Percentiles rank a stretch among this genome's conserved stretches.
phyloP scores from a whole-genome alignment of 2,797 vertebrate genomes.

The Eleutherodactylus coqui region DNA sequence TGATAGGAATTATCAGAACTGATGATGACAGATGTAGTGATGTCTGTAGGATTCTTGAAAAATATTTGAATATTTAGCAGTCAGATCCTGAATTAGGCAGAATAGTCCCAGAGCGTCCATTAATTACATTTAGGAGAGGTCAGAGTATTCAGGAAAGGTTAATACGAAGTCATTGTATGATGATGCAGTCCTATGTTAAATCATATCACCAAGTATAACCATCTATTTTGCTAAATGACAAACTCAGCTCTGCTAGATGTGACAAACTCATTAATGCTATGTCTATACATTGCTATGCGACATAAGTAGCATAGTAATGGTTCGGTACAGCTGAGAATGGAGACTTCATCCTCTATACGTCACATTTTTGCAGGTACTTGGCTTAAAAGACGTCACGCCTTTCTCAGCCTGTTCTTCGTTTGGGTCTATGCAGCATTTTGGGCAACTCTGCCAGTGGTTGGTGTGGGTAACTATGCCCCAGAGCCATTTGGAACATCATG shows the following conservation, averaged over 20 bases:
- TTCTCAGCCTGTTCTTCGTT: constrained; percentile 83
- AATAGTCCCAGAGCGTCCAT: too few relatives aligned
- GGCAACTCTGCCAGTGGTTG: constrained; percentile 92
- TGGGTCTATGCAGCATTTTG: constrained; percentile 91
- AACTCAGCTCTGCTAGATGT: not conserved
- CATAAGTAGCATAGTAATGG: not conserved
- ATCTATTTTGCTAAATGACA: not conserved
- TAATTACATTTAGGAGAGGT: too few relatives aligned
- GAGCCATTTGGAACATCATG: constrained; percentile 96
- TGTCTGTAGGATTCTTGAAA: too few relatives aligned
- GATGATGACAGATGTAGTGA: too few relatives aligned
- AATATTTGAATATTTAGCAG: too few relatives aligned
- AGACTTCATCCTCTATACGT: not conserved
- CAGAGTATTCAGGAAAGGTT: too few relatives aligned
- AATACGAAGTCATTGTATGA: too few relatives aligned
- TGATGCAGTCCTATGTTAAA: too few relatives aligned
- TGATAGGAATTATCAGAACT: too few relatives aligned
- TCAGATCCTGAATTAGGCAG: too few relatives aligned
- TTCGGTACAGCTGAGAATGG: not conserved
- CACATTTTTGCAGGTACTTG: constrained; percentile 81
- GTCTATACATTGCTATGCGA: not conserved
- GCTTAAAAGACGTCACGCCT: constrained; percentile 89
- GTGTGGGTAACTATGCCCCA: constrained; percentile 89
- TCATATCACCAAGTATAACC: too few relatives aligned
- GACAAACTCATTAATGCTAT: not conserved